Percentiles rank a stretch among this genome's conserved stretches.
Conservation (phyloP, 2,797 vertebrate genomes). For the Tenualosa ilisha region DNA sequence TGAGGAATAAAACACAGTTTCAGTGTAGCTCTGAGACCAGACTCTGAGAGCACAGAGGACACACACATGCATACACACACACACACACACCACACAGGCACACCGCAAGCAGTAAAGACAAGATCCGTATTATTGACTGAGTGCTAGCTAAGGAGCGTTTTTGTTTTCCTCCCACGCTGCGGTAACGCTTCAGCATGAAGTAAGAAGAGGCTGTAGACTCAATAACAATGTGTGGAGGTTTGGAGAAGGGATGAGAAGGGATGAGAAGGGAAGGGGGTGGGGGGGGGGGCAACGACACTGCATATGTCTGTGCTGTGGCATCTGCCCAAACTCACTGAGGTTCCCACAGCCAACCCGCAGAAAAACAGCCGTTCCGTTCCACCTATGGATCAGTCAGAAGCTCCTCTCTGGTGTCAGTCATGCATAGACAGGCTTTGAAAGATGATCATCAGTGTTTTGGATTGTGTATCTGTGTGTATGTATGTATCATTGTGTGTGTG, state of each 20-base stretch:
- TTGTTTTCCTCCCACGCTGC: conserved; percentile 32
- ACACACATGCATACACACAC: neutral
- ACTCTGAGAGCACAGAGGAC: neutral
- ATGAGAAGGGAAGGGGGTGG: neutral
- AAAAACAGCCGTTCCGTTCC: neutral
- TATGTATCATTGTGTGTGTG: neutral
- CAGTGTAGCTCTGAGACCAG: neutral
- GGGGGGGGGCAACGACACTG: neutral
- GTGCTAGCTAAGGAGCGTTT: conserved; percentile 37
- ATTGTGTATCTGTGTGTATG: neutral
- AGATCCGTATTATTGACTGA: conserved; percentile 43
- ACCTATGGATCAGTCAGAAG: conserved; percentile 12
- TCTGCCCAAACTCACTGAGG: conserved; percentile 13
- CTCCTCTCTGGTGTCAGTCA: neutral
- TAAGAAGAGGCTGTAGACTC: neutral
- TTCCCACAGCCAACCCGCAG: conserved; percentile 17
- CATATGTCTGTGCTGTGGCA: neutral
- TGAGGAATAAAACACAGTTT: conserved; percentile 36
- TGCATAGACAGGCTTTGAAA: neutral
- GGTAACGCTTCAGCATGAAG: conserved; percentile 2
- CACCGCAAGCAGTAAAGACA: neutral
- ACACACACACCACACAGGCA: neutral
- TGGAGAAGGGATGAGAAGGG: neutral
- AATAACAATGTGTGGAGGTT: neutral
- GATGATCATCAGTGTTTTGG: conserved; percentile 6